A percentile compares a stretch with the other conserved stretches of the same genome.
Evolutionary conservation across 2,113 vertebrate genomes (phyloP).

Genomic region (Mirza zaza): DNA sequence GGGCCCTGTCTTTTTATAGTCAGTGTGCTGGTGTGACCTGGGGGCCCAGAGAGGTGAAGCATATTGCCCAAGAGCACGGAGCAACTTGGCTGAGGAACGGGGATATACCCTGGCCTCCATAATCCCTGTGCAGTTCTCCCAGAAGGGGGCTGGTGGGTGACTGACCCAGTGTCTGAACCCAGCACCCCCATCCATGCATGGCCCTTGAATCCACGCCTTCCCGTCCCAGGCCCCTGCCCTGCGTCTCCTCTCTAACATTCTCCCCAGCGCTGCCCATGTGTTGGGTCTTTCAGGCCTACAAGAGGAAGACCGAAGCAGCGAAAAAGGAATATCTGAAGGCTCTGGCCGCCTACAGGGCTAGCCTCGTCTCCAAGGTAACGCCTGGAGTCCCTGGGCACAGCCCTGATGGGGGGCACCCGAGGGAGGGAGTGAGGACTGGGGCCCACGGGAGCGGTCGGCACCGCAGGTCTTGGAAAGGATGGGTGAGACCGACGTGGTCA

Average conservation of each 20-base stretch:
- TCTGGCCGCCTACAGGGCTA: constrained; percentile 97
- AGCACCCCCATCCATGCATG: background rate
- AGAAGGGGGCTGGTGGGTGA: background rate
- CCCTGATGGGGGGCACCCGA: background rate
- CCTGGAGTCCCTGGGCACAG: background rate
- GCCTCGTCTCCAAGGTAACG: constrained; percentile 99
- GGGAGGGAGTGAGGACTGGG: background rate
- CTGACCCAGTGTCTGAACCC: background rate
- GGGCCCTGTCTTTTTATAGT: background rate
- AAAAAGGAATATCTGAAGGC: constrained; percentile 99
- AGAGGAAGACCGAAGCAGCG: constrained; percentile 99
- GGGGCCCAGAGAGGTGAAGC: background rate
- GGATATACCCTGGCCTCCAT: background rate
- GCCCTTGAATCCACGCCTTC: background rate
- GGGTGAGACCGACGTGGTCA: background rate
- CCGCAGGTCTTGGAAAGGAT: background rate
- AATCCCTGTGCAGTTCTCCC: background rate
- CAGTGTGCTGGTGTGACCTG: background rate
- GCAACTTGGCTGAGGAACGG: background rate
- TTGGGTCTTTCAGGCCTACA: constrained; percentile 93
- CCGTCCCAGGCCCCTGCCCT: background rate
- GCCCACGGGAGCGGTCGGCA: fast-evolving
- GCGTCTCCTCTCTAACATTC: background rate
- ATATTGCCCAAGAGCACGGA: background rate
- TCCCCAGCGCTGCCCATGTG: background rate